Base-by-base conservation (phyloP, 2,113 vertebrate genomes). In the Silurus glanis region DNA sequence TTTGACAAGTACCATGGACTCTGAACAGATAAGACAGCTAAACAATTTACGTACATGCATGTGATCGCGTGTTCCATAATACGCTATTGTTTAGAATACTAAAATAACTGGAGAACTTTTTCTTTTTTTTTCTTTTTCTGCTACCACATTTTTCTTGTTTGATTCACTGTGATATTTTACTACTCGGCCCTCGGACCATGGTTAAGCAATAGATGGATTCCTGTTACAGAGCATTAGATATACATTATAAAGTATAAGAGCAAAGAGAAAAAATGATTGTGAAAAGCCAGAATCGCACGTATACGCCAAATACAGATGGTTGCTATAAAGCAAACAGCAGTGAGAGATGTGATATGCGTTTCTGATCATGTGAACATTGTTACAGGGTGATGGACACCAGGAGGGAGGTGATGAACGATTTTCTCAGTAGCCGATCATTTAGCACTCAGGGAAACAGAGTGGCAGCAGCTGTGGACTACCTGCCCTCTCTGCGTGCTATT, bases 401-500 rank as follows among this genome's bases (percentile, higher is more conserved):
- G 79, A 88, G 90, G 78, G 94, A 95, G 55, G 90, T 96, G 49
- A 91, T 96, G 90, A 93, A 94, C 90, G 91, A 89, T 71, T 89
- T 97, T 2, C 93, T 95, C 91, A 94, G 95, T 83, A 95, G 85
- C 90, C 93, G 93, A 88, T 92, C 90, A 9, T 93, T 95, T 85
- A 90, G 94, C 59, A 91, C 88, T 10, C 88, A 96, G 89, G 93
- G 95, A 59, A 97, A 94, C 92, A 95, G 94, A 87, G 88, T 94
- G 74, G 95, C 96, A 74, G 95, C 92, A 28, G 82, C 95, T 74
- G 89, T 93, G 0, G 97, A 99, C 62, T 97, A 98, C 86, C 89
- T 99, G 78, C 98, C 98, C 1, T 88, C 92, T 56, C 94, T 99
- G 12, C 97, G 98, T n/a, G 93, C 91, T 82, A 98, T 99, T 83